Conservation (phyloP, 1,140 invertebrate species). For the Venturia canescens region DNA sequence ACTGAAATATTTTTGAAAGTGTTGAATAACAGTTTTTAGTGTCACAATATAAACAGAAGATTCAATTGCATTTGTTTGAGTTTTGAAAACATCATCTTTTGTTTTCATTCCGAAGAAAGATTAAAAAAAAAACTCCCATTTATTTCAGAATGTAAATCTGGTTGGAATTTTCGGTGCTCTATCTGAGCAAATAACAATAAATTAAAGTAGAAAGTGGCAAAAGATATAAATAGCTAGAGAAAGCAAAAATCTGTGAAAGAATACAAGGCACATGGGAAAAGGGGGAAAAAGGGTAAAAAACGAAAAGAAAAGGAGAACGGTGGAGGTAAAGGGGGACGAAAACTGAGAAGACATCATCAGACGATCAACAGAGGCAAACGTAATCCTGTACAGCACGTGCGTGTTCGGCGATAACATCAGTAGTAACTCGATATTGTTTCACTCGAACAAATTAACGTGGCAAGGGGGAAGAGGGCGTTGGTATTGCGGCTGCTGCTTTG, state of each 20-base stretch:
- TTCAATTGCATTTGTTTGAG: too few relatives aligned
- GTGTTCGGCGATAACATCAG: slow-evolving; percentile 71
- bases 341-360: slow-evolving; percentile 6
- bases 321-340: not conserved
- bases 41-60: too few relatives aligned
- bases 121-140: too few relatives aligned
- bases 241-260: not conserved
- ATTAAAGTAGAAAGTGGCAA: not conserved
- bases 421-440: slow-evolving; percentile 77
- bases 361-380: slow-evolving; percentile 24
- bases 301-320: too few relatives aligned
- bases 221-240: not conserved
- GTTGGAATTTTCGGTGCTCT: too few relatives aligned
- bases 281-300: not conserved
- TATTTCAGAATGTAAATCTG: too few relatives aligned
- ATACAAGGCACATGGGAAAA: not conserved
- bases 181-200: too few relatives aligned
- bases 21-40: too few relatives aligned
- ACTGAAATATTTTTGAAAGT: too few relatives aligned
- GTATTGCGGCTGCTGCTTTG: slow-evolving; percentile 49
- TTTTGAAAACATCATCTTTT: too few relatives aligned
- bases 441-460: slow-evolving; percentile 73
- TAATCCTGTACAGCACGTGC: slow-evolving; percentile 67
- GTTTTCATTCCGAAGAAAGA: too few relatives aligned
- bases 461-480: slow-evolving; percentile 46